Evolutionary conservation across 2,888 invertebrate genomes (phyloP), one percentile per base, ranked within the genome.

Genomic region (Odiellus spinosus): DNA sequence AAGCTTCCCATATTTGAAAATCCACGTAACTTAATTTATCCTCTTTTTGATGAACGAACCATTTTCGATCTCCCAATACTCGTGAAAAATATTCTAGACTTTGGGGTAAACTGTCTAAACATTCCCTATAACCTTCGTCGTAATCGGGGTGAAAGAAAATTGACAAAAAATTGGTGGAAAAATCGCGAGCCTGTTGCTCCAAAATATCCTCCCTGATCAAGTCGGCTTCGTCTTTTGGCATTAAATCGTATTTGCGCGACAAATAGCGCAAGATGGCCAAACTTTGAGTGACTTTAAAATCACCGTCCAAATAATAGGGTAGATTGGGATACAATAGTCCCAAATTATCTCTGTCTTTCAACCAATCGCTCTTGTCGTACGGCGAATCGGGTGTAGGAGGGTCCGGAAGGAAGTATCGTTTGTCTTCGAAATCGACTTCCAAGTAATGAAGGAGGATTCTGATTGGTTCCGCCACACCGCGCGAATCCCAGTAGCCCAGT

Each of bases 1-100:
- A 53, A 32, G 64, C 53, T 49, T 69, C 69, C 50, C 68, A 69
- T 51, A 67, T 59, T 4, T 60, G 55, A 53, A 69, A 69, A 52
- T 69, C 69, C 11, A 60, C 62, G 39, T 62, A 62, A 0, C 65
- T 65, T 5, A 63, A 47, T 65, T 39, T 38, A 17, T 49, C 47
- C 18, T 45, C 48, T 17, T n/a, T n/a, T 8, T 4, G 26, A 26
- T 26, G 8, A 33, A 42, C 45, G 38, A 68, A 64, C 59, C 59
- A 69, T 26, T 46, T 36, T 20, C 40, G 12, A 11, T 50, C 44
- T 19, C 47, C 55, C 15, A 55, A 44, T 26, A 46, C 55, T 2
- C 44, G 45, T 2, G 46, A 42, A 15, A 55, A 47, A 15, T 40
- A 35, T 33, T 40, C 49, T 20, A 55, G 33, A 18, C 48, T 47